phyloP scores from a whole-genome alignment of 1,140 invertebrate species.

The Condylostylus longicornis region DNA sequence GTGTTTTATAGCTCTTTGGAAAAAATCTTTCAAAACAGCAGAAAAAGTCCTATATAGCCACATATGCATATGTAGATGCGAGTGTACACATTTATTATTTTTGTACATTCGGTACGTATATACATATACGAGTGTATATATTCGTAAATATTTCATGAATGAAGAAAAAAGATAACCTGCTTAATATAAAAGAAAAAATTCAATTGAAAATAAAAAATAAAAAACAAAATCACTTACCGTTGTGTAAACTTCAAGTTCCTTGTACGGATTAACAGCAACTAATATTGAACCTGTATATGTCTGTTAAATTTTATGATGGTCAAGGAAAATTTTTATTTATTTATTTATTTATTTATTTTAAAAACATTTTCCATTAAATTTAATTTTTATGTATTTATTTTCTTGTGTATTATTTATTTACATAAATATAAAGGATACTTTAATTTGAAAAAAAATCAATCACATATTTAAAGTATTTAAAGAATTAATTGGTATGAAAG shows the following conservation, averaged over 20 bases:
- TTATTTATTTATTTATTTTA: neutral
- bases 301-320: conserved; percentile 36
- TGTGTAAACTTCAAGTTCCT: conserved; percentile 79
- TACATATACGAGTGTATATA: too few relatives aligned
- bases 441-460: neutral
- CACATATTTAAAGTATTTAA: neutral
- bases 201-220: too few relatives aligned
- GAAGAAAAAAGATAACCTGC: too few relatives aligned
- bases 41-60: too few relatives aligned
- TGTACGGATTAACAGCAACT: conserved; percentile 93
- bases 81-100: too few relatives aligned
- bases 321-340: conserved; percentile 36
- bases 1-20: too few relatives aligned
- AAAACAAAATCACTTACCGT: conserved; percentile 50
- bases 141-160: too few relatives aligned
- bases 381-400: neutral
- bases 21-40: too few relatives aligned
- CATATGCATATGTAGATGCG: too few relatives aligned
- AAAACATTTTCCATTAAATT: neutral
- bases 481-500: too few relatives aligned
- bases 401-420: neutral
- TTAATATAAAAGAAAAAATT: too few relatives aligned
- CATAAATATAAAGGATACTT: conserved; percentile 1
- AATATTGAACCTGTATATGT: conserved; percentile 87
- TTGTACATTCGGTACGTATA: too few relatives aligned